Percentiles rank a stretch among this genome's conserved stretches.
phyloP scores from a whole-genome alignment of 2,113 vertebrate genomes.

The Sarotherodon lohbergeri region DNA sequence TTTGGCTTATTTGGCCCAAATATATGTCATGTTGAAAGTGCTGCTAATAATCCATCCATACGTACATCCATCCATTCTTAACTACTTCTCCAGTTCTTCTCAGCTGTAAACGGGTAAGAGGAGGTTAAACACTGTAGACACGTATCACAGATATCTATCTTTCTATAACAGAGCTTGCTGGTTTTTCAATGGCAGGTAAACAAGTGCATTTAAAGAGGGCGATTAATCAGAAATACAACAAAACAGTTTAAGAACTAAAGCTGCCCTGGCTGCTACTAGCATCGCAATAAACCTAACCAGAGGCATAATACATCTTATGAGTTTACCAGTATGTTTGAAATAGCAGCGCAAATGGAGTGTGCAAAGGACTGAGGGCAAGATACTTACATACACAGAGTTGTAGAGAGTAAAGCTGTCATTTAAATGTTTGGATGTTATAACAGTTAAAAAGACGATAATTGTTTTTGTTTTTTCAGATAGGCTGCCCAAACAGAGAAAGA shows the following conservation, averaged over 20 bases:
- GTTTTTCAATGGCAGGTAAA: not conserved
- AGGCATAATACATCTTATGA: not conserved
- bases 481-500: not conserved
- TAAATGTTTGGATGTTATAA: not conserved
- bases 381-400: not conserved
- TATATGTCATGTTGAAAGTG: not conserved
- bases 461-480: not conserved
- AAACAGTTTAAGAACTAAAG: not conserved
- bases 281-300: not conserved
- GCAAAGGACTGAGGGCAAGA: not conserved
- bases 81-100: not conserved
- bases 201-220: not conserved
- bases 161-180: not conserved
- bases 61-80: not conserved
- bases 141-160: not conserved
- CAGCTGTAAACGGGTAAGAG: not conserved
- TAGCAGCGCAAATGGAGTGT: not conserved
- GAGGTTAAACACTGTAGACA: not conserved
- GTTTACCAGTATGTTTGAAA: not conserved
- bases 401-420: not conserved
- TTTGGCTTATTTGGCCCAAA: not conserved
- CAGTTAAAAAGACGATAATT: not conserved
- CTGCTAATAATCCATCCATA: rapidly evolving
- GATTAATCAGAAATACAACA: not conserved
- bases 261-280: not conserved